A percentile compares a stretch with the other conserved stretches of the same genome.
These are phyloP conservation scores for Ceratitis capitata DNA, from an alignment of 1,140 invertebrate genomes.

Conservation along the genomic window DNA sequence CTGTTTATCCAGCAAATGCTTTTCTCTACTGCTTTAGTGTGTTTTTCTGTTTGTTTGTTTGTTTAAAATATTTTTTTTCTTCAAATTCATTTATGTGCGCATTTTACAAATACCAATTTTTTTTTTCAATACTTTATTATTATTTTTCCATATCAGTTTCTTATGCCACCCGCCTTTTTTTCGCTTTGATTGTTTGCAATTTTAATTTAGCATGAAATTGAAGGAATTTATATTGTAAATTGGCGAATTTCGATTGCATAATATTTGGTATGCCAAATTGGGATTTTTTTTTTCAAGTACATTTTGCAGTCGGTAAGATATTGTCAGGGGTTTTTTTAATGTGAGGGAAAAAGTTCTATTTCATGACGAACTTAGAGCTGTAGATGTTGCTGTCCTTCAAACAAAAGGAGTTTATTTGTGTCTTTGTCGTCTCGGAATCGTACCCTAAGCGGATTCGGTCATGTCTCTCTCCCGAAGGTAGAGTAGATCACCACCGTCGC, in stretches of 20 bases:
- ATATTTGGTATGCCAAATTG: constrained; percentile 14
- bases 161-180: not conserved
- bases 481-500: too few relatives aligned
- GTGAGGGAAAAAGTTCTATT: too few relatives aligned
- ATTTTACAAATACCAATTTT: constrained; percentile 34
- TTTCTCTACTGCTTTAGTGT: constrained; percentile 15
- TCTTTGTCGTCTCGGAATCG: too few relatives aligned
- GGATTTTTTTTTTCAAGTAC: not conserved
- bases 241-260: constrained; percentile 10
- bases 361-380: too few relatives aligned
- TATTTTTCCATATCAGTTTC: not conserved
- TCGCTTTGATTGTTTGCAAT: constrained; percentile 40
- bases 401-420: too few relatives aligned
- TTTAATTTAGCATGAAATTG: constrained; percentile 50
- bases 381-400: too few relatives aligned
- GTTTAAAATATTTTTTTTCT: not conserved
- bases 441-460: too few relatives aligned
- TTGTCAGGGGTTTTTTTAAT: too few relatives aligned
- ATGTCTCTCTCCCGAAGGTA: too few relatives aligned
- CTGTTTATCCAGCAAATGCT: not conserved
- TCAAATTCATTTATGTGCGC: constrained; percentile 3
- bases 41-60: not conserved
- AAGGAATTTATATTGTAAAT: constrained; percentile 45
- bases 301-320: not conserved
- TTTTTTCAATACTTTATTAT: constrained; percentile 1